A percentile compares a stretch with the other conserved stretches of the same genome.
Conservation (phyloP, 2,888 invertebrate species). For the Torymus aiolomorphi region DNA sequence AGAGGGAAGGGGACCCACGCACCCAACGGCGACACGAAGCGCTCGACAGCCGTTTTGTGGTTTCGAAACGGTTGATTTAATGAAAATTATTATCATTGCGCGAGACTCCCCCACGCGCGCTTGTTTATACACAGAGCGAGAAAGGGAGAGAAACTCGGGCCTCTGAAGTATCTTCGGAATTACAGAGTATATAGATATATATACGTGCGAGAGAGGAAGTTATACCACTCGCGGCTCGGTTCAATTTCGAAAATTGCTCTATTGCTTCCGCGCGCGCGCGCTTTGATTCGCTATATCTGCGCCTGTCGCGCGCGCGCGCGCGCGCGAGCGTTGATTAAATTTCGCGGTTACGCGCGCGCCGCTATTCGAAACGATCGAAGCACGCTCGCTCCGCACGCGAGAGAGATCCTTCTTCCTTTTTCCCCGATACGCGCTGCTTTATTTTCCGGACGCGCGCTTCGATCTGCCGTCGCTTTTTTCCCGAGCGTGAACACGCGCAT, state of each 20-base stretch:
- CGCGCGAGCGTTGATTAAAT: slow-evolving; percentile 49
- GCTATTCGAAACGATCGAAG: slow-evolving; percentile 11
- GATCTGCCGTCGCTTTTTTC: too few relatives aligned
- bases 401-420: too few relatives aligned
- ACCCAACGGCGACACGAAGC: not conserved
- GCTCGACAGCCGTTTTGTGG: slow-evolving; percentile 42
- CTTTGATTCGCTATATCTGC: slow-evolving; percentile 31
- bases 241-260: slow-evolving; percentile 56
- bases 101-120: not conserved
- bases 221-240: slow-evolving; percentile 12
- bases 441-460: too few relatives aligned
- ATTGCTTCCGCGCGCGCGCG: slow-evolving; percentile 9
- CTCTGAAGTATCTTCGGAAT: slow-evolving; percentile 51
- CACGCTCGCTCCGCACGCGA: not conserved
- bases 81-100: slow-evolving; percentile 58
- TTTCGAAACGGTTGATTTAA: slow-evolving; percentile 53
- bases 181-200: not conserved
- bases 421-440: too few relatives aligned
- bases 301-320: not conserved
- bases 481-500: too few relatives aligned
- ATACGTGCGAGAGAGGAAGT: slow-evolving; percentile 20
- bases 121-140: slow-evolving; percentile 15
- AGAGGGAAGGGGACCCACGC: too few relatives aligned
- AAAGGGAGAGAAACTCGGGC: not conserved
- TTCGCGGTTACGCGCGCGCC: slow-evolving; percentile 44